phyloP scores from a whole-genome alignment of 2,888 invertebrate genomes.

The Andrena bicolor region DNA sequence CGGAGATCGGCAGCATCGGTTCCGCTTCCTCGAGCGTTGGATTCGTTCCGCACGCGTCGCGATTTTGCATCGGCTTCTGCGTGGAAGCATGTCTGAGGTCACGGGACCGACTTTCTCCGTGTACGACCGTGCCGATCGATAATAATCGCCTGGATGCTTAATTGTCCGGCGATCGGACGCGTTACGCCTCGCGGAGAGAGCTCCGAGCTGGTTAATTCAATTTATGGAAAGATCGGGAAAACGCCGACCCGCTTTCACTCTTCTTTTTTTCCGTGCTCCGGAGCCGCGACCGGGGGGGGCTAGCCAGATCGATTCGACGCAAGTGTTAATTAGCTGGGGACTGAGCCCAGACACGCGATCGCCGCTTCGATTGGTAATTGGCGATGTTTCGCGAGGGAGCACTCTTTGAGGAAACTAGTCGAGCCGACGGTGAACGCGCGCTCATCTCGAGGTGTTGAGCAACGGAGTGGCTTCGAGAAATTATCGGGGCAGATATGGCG shows the following conservation, averaged over 20 bases:
- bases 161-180: slow-evolving; percentile 55
- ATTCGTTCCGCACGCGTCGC: slow-evolving; percentile 61
- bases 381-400: slow-evolving; percentile 1
- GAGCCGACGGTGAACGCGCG: background rate
- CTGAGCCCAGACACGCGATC: slow-evolving; percentile 5
- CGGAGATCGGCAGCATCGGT: background rate
- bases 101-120: slow-evolving; percentile 71
- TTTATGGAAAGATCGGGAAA: slow-evolving; percentile 59
- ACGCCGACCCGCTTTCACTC: slow-evolving; percentile 44
- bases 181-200: slow-evolving; percentile 53
- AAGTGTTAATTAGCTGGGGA: slow-evolving; percentile 38
- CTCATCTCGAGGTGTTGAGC: background rate
- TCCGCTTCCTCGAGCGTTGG: slow-evolving; percentile 36
- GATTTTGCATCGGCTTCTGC: slow-evolving; percentile 38
- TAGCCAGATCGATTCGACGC: slow-evolving; percentile 17
- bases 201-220: slow-evolving; percentile 22
- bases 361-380: slow-evolving; percentile 25
- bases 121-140: slow-evolving; percentile 63
- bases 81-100: slow-evolving; percentile 53
- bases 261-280: slow-evolving; percentile 30
- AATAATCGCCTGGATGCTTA: slow-evolving; percentile 67
- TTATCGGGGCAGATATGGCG: background rate
- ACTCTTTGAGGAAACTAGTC: background rate
- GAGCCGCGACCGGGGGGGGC: slow-evolving; percentile 10
- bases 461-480: background rate